A percentile compares a stretch with the other conserved stretches of the same genome.
These are phyloP conservation scores for Amphibalanus amphitrite DNA, from an alignment of 1,140 invertebrate genomes.

Conservation along the genomic window DNA sequence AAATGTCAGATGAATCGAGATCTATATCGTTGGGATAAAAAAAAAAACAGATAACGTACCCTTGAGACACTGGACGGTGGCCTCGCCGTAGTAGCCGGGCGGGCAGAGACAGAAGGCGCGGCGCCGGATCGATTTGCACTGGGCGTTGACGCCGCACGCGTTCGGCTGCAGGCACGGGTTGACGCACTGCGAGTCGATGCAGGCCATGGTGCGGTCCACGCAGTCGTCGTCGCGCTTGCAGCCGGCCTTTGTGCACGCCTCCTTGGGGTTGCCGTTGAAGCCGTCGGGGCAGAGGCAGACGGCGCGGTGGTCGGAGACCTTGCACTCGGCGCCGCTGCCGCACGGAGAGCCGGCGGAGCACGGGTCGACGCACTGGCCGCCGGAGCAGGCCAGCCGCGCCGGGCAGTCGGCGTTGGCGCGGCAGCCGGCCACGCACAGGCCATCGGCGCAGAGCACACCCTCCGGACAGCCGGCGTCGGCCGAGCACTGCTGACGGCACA, in stretches of 20 bases:
- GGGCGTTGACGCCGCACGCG: constrained; percentile 69
- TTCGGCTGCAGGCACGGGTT: constrained; percentile 59
- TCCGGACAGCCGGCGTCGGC: constrained; percentile 41
- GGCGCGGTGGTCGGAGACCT: constrained; percentile 35
- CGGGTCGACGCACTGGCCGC: constrained; percentile 53
- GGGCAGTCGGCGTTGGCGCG: constrained; percentile 59
- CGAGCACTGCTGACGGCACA: constrained; percentile 35
- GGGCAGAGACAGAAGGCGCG: constrained; percentile 65
- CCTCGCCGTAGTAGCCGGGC: constrained; percentile 65
- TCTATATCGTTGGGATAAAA: no score
- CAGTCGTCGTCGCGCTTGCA: constrained; percentile 61
- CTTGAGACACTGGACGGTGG: constrained; percentile 53
- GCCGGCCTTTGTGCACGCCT: constrained; percentile 39
- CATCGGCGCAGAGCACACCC: constrained; percentile 42
- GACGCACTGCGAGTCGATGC: constrained; percentile 50
- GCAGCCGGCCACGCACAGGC: constrained; percentile 52
- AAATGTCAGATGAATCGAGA: no score
- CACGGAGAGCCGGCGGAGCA: constrained; percentile 37
- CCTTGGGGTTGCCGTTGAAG: constrained; percentile 22
- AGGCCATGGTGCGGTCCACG: constrained; percentile 47
- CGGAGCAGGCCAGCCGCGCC: constrained; percentile 50
- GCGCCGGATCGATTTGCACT: constrained; percentile 59
- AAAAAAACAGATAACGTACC: constrained; percentile 24
- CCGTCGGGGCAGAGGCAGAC: constrained; percentile 47
- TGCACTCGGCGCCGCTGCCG: constrained; percentile 25